phyloP scores from a whole-genome alignment of 2,888 invertebrate genomes.

The Tholera decimalis region DNA sequence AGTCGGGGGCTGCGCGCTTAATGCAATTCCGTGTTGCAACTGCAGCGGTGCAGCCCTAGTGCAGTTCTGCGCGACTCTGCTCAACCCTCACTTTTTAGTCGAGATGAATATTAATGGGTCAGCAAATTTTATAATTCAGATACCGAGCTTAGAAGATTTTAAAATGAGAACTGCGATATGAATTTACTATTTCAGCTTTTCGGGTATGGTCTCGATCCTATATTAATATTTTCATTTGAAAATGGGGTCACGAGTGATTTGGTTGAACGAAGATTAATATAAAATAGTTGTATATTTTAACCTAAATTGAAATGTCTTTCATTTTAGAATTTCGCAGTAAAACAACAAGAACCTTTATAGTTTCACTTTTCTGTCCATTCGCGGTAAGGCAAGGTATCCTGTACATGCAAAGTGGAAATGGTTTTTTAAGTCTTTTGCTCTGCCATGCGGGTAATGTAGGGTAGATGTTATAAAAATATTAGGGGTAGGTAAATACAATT shows the following conservation, averaged over 20 bases:
- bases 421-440: too few species aligned
- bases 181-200: slow-evolving; percentile 33
- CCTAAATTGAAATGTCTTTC: background rate
- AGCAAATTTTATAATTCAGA: slow-evolving; percentile 60
- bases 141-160: slow-evolving; percentile 44
- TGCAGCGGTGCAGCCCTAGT: slow-evolving; percentile 40
- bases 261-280: background rate
- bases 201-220: background rate
- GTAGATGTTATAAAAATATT: too few species aligned
- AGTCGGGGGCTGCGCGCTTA: slow-evolving; percentile 70
- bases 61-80: slow-evolving; percentile 16
- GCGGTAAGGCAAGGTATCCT: too few species aligned
- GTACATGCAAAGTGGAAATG: too few species aligned
- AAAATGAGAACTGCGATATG: slow-evolving; percentile 34
- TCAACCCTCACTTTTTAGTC: slow-evolving; percentile 50
- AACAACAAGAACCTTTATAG: too few species aligned
- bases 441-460: too few species aligned
- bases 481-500: too few species aligned
- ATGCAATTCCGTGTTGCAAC: slow-evolving; percentile 71
- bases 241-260: background rate
- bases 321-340: too few species aligned
- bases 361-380: background rate
- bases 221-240: background rate
- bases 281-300: slow-evolving; percentile 1
- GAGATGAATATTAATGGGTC: slow-evolving; percentile 59